A percentile compares a stretch with the other conserved stretches of the same genome.
Evolutionary conservation across 2,113 vertebrate genomes (phyloP).

Genomic region (Mesembrinibis cayennensis): DNA sequence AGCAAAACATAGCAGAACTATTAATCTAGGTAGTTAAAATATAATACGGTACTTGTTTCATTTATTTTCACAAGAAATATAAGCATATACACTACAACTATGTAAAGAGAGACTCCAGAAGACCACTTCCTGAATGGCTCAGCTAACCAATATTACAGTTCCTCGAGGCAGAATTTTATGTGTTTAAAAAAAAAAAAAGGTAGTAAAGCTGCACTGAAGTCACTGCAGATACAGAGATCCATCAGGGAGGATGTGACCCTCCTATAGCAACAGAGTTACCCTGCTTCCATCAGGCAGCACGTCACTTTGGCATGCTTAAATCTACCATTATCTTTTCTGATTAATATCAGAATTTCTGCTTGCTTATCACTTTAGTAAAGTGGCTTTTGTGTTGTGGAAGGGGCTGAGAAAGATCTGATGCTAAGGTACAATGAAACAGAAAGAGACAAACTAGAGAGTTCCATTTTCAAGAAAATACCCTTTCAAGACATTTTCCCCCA

Average conservation of each 20-base stretch:
- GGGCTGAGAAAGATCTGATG: not conserved
- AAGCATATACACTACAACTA: not conserved
- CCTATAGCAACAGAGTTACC: rapidly evolving
- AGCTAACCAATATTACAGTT: not conserved
- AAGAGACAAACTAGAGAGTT: not conserved
- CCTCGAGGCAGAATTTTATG: not conserved
- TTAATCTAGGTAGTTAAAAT: conserved; percentile 2
- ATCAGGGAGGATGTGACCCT: not conserved
- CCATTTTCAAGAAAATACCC: conserved; percentile 11
- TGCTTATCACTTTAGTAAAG: not conserved
- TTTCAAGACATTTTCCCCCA: conserved; percentile 47
- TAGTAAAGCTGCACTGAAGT: not conserved
- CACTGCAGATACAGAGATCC: not conserved
- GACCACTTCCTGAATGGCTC: not conserved
- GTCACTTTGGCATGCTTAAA: not conserved
- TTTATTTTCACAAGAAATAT: not conserved
- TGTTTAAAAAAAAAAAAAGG: not conserved
- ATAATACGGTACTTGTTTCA: not conserved
- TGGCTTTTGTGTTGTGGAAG: not conserved
- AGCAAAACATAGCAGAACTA: not conserved
- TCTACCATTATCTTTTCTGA: not conserved
- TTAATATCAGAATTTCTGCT: not conserved
- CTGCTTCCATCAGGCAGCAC: not conserved
- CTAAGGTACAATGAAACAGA: not conserved
- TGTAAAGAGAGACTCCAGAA: not conserved